Evolutionary conservation across 2,113 vertebrate species (phyloP).

Genomic region (Dicerorhinus sumatrensis): DNA sequence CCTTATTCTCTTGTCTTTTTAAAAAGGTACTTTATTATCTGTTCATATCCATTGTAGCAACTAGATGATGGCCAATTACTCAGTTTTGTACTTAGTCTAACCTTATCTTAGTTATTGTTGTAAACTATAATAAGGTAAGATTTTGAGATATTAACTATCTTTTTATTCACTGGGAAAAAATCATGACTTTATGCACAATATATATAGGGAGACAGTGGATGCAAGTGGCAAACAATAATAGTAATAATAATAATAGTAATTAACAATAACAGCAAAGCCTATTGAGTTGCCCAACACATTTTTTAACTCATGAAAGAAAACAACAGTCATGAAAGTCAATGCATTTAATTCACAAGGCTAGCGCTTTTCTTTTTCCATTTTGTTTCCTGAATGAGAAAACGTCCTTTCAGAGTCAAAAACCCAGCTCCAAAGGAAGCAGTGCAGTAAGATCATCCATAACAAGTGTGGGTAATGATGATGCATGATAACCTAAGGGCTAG

Average conservation of each 20-base stretch:
- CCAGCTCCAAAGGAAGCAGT: background rate
- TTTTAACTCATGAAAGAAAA: background rate
- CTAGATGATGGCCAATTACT: background rate
- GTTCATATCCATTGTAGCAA: background rate
- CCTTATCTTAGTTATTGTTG: background rate
- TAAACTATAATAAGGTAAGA: background rate
- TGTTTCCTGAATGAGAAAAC: constrained; percentile 14
- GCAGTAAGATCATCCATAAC: background rate
- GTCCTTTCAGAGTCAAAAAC: background rate
- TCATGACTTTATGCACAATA: background rate
- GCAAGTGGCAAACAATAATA: background rate
- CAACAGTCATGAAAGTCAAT: background rate
- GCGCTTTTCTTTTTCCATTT: background rate
- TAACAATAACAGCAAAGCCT: background rate
- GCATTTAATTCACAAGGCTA: background rate
- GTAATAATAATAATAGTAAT: background rate
- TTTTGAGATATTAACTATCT: constrained; percentile 22
- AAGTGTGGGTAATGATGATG: background rate
- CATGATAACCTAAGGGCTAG: background rate
- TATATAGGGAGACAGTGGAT: background rate
- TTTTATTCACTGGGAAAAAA: background rate
- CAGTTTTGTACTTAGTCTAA: background rate
- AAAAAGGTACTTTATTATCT: background rate
- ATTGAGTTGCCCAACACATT: background rate
- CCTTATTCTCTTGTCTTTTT: background rate